Percentiles rank a stretch among this genome's conserved stretches.
Evolutionary conservation across 2,113 vertebrate genomes (phyloP).

Genomic region (Centropus unirufus): DNA sequence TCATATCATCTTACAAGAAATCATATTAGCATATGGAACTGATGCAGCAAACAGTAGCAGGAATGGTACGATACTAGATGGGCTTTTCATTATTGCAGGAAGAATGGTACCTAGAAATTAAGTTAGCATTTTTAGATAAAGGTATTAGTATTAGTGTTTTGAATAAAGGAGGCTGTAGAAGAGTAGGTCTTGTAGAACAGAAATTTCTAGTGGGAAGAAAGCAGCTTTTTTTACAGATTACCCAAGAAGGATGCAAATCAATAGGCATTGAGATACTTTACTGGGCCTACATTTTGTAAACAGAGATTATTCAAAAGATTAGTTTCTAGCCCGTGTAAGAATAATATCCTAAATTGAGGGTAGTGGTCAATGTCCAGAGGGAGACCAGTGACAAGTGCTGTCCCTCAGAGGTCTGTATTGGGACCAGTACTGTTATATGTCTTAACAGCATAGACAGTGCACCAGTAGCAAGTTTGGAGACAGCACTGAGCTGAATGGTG

Average conservation of each 20-base stretch:
- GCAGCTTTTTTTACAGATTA: neutral
- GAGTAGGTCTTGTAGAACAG: neutral
- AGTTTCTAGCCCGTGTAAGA: neutral
- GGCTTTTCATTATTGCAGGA: neutral
- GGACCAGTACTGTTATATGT: neutral
- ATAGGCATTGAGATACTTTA: neutral
- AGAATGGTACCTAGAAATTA: neutral
- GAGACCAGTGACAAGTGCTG: neutral
- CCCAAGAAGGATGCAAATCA: neutral
- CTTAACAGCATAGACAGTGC: neutral
- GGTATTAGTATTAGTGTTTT: neutral
- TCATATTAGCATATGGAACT: neutral
- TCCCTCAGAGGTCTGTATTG: neutral
- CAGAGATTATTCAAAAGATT: neutral
- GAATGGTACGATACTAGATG: neutral
- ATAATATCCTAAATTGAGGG: neutral
- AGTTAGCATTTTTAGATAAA: conserved; percentile 2
- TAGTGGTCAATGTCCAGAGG: too few relatives aligned
- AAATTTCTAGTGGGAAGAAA: neutral
- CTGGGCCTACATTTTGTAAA: neutral
- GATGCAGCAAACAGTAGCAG: neutral
- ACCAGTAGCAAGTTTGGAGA: neutral
- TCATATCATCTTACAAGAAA: conserved; percentile 12
- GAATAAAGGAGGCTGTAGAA: neutral
- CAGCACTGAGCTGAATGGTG: neutral